These are phyloP conservation scores for Apocheima hispidaria DNA, from an alignment of 2,888 invertebrate species.

Conservation along the genomic window DNA sequence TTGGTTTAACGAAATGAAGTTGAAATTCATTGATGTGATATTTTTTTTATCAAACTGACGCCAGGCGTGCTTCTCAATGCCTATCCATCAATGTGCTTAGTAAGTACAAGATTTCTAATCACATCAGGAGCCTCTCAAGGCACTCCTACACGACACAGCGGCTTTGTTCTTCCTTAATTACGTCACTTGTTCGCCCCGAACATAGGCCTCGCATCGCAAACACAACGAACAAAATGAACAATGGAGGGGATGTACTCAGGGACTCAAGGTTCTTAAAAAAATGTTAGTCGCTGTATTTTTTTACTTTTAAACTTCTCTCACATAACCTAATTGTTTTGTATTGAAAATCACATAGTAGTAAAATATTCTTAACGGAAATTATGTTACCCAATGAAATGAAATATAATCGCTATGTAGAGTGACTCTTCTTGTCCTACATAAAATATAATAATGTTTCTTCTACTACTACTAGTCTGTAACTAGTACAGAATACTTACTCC, in stretches of 20 bases:
- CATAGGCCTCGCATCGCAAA: constrained; percentile 19
- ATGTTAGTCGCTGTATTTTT: background rate
- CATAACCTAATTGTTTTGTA: no score
- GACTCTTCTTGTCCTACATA: no score
- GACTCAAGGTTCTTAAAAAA: background rate
- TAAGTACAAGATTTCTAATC: constrained; percentile 7
- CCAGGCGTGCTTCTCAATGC: background rate
- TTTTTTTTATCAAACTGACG: background rate
- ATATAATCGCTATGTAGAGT: no score
- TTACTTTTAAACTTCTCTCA: no score
- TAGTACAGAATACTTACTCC: no score
- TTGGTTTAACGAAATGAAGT: no score
- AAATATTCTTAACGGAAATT: no score
- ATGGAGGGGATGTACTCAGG: constrained; percentile 14
- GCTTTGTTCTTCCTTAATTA: constrained; percentile 29
- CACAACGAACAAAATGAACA: constrained; percentile 23
- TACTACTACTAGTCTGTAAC: no score
- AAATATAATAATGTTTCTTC: no score
- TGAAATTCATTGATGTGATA: no score
- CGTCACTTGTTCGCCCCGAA: constrained; percentile 18
- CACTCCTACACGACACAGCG: constrained; percentile 10
- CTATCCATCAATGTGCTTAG: background rate
- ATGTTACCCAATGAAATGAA: no score
- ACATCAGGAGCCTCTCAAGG: constrained; percentile 4
- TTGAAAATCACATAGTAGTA: no score